These are phyloP conservation scores for Drosophila equinoxialis DNA, from an alignment of 1,140 invertebrate genomes.

Conservation along the genomic window DNA sequence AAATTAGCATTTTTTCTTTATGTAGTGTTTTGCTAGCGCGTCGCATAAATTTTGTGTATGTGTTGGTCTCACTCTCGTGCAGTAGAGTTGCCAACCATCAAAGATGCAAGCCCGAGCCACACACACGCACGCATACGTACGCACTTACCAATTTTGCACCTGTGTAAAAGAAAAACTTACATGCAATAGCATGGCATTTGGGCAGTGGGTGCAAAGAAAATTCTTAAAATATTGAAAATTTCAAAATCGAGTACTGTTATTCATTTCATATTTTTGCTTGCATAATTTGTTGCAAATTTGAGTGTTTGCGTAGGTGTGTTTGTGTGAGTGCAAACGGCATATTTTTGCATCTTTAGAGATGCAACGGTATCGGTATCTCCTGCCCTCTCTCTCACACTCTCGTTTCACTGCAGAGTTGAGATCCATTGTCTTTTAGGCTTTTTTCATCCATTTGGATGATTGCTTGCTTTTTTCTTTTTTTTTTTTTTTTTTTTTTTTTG, in stretches of 20 bases:
- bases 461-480: conserved; percentile 24
- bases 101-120: conserved; percentile 48
- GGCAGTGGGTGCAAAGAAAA: not conserved
- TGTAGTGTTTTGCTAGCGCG: conserved; percentile 52
- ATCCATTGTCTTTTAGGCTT: conserved; percentile 22
- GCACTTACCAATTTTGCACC: conserved; percentile 54
- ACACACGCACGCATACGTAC: conserved; percentile 37
- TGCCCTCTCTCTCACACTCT: conserved; percentile 5
- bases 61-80: conserved; percentile 59
- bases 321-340: conserved; percentile 13
- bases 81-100: conserved; percentile 71
- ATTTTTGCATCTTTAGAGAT: conserved; percentile 48
- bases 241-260: not conserved
- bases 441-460: conserved; percentile 22
- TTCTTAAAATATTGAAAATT: conserved; percentile 2
- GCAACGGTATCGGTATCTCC: conserved; percentile 46
- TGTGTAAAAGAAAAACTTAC: conserved; percentile 69
- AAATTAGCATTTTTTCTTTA: conserved; percentile 54
- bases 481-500: conserved; percentile 32
- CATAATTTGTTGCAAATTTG: conserved; percentile 15
- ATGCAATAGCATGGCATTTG: not conserved
- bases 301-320: conserved; percentile 8
- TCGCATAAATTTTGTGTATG: conserved; percentile 77
- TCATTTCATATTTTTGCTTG: not conserved
- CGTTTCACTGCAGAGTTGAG: conserved; percentile 6